Evolutionary conservation across 2,113 vertebrate genomes (phyloP), one percentile per base, ranked within the genome.

Genomic region (Prolemur simus): DNA sequence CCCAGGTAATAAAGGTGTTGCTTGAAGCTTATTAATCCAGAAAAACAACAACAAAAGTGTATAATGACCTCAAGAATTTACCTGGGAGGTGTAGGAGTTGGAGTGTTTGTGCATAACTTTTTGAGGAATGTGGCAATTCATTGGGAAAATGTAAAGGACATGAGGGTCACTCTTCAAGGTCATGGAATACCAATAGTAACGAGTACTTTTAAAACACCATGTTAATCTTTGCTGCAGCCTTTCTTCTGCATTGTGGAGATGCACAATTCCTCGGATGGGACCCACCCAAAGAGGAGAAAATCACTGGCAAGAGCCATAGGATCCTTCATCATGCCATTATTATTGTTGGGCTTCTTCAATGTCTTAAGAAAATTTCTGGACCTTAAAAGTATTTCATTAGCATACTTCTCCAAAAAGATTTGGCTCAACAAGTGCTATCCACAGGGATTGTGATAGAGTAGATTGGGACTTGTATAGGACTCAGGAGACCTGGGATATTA

Each of bases 21-120:
- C 95, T 95, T 97, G 93, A 80, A 87, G 52, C 60, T 97, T 97
- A 97, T 98, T 96, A 94, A 94, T 93, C 80, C 56, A 80, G 58
- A 91, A 95, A 95, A 96, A 89, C 64, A 80, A 76, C 63, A 90
- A 89, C 27, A 96, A 94, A 85, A 86, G n/a, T 54, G 81, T 39
- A 58, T 37, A 89, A 71, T 95, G 83, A 89, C 32, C 82, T 97
- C 77, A 25, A 81, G 96, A 96, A 97, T 94, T 81, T 96, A 96
- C 96, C 94, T 94, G 91, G 86, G 86, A 92, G 91, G 94, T 2
- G 0, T 60, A 87, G 81, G 58, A 95, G 14, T 87, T 94, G 69
- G 90, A 68, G n/a, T 37, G 86, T 42, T 78, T 52, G 76, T 83
- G 77, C 17, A 78, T 89, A 96, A 97, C 64, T 96, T 98, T 95